Conservation (phyloP, 2,113 vertebrate species). For the Atrichornis clamosus region DNA sequence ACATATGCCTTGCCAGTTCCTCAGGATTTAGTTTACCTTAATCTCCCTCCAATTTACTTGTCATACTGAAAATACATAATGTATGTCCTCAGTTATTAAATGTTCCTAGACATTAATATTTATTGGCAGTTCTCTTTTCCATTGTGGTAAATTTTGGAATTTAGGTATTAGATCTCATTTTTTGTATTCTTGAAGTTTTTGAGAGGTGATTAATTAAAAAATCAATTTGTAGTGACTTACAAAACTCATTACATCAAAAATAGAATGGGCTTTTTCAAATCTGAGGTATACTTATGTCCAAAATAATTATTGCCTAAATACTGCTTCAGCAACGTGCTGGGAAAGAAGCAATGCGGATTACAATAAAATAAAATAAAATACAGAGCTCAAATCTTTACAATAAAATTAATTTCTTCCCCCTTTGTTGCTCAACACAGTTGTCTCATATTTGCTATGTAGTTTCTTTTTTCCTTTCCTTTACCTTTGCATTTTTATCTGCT, state of each 20-base stretch:
- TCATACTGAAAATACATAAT: not conserved
- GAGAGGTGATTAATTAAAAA: not conserved
- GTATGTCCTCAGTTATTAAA: not conserved
- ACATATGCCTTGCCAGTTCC: not conserved
- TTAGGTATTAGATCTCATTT: not conserved
- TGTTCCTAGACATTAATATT: not conserved
- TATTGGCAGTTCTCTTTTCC: not conserved
- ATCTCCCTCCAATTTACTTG: not conserved
- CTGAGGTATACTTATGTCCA: not conserved
- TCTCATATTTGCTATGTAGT: not conserved
- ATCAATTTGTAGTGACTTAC: not conserved
- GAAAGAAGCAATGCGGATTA: not conserved
- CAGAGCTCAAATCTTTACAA: not conserved
- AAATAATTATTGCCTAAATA: not conserved
- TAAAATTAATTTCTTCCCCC: not conserved
- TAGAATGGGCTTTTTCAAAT: not conserved
- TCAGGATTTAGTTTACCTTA: not conserved
- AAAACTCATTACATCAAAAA: not conserved
- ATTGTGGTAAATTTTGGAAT: not conserved
- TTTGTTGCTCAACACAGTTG: not conserved
- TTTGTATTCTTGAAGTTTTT: not conserved
- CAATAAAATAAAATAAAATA: slow-evolving; percentile 5
- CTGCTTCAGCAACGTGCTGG: not conserved
- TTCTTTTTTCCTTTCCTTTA: not conserved
- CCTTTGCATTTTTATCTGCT: not conserved